Evolutionary conservation across 2,797 vertebrate genomes (phyloP).

Genomic region (Betta splendens): DNA sequence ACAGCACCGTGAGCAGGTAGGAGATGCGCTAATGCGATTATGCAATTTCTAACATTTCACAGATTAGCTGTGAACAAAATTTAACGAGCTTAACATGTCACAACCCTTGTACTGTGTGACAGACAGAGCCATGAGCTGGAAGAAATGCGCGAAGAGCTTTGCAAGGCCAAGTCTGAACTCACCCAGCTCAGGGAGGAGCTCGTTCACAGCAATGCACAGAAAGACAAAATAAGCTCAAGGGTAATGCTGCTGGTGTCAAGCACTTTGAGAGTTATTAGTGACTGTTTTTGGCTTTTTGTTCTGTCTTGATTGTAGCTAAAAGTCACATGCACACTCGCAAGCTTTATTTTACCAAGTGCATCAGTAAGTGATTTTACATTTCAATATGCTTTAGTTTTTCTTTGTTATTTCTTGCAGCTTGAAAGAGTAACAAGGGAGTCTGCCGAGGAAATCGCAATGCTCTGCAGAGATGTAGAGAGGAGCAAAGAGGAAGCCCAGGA

Average conservation of each 20-base stretch:
- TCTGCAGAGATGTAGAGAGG: constrained; percentile 59
- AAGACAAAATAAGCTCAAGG: constrained; percentile 67
- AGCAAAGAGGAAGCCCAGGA: constrained; percentile 60
- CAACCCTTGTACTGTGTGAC: constrained; percentile 29
- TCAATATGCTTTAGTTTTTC: neutral
- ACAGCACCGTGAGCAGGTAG: constrained; percentile 72
- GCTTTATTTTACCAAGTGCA: constrained; percentile 15
- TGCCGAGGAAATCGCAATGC: constrained; percentile 59
- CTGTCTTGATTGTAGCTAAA: constrained; percentile 8
- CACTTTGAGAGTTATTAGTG: constrained; percentile 26
- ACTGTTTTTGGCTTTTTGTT: constrained; percentile 8
- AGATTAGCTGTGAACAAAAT: constrained; percentile 15
- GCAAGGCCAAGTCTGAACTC: constrained; percentile 67
- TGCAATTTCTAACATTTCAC: constrained; percentile 1
- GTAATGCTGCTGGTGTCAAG: constrained; percentile 70
- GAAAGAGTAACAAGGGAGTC: constrained; percentile 64
- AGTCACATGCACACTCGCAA: neutral
- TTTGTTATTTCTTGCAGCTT: constrained; percentile 57
- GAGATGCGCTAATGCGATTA: neutral
- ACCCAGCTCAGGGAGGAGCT: constrained; percentile 60
- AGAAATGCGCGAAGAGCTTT: constrained; percentile 60
- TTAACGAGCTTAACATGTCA: constrained; percentile 12
- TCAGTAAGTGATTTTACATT: constrained; percentile 1
- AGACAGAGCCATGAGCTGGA: constrained; percentile 77
- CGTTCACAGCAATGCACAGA: constrained; percentile 54